Evolutionary conservation across 64 coral and sea anemone species (phyloP).

Genomic region (Actinia tenebrosa): DNA sequence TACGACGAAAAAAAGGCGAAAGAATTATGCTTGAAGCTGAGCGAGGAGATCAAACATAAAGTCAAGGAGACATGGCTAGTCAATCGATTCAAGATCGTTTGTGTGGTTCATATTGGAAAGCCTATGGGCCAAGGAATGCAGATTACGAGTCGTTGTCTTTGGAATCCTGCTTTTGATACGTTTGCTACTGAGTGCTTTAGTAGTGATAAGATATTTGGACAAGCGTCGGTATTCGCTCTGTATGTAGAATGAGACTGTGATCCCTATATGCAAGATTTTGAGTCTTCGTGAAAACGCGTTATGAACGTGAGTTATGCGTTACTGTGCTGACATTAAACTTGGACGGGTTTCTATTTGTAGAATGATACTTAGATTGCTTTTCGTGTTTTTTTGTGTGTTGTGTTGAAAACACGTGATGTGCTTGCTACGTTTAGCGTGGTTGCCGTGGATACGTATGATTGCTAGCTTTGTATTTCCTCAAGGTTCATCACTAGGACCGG

Average conservation of each 20-base stretch:
- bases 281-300: background rate
- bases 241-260: slow-evolving; percentile 37
- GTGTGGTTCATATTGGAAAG: slow-evolving; percentile 44
- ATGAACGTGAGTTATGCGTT: background rate
- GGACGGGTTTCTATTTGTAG: too few species aligned
- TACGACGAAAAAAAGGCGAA: slow-evolving; percentile 35
- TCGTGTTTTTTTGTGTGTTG: too few species aligned
- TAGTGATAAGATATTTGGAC: slow-evolving; percentile 48
- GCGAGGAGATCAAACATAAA: slow-evolving; percentile 50
- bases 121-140: slow-evolving; percentile 34
- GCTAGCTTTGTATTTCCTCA: too few species aligned
- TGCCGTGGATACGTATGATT: too few species aligned
- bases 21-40: slow-evolving; percentile 21
- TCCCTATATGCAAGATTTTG: background rate
- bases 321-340: too few species aligned
- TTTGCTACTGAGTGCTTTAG: slow-evolving; percentile 18
- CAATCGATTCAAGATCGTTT: slow-evolving; percentile 48
- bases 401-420: too few species aligned
- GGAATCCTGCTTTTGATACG: slow-evolving; percentile 48
- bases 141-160: slow-evolving; percentile 48
- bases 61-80: slow-evolving; percentile 18
- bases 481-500: too few species aligned
- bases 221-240: slow-evolving; percentile 39
- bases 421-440: too few species aligned
- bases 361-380: too few species aligned